Evolutionary conservation across 2,888 invertebrate genomes (phyloP).

Genomic region (Acanthopleura granulata): DNA sequence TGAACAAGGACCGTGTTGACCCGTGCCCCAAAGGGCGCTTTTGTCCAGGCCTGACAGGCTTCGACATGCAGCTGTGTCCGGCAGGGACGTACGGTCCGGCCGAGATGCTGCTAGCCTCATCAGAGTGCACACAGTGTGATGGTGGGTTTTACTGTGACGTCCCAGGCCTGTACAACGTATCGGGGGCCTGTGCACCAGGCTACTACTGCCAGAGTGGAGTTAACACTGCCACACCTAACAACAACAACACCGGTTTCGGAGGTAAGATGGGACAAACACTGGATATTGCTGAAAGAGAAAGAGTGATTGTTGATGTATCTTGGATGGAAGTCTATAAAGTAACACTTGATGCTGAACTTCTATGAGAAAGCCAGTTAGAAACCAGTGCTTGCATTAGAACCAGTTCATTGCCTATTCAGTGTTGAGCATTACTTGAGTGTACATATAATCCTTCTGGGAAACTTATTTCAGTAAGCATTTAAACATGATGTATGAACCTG

Average conservation of each 20-base stretch:
- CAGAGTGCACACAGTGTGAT: conserved; percentile 56
- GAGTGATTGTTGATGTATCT: no score
- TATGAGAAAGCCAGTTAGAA: no score
- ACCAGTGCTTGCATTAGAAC: no score
- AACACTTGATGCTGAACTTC: no score
- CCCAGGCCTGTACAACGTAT: conserved; percentile 44
- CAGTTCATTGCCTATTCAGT: no score
- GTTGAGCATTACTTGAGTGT: no score
- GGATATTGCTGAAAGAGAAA: no score
- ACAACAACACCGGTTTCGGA: conserved; percentile 63
- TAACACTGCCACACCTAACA: conserved; percentile 51
- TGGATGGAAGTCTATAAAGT: no score
- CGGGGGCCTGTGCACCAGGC: conserved; percentile 50
- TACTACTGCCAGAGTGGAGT: conserved; percentile 60
- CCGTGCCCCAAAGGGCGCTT: conserved; percentile 61
- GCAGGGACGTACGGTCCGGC: conserved; percentile 59
- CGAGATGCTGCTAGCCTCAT: conserved; percentile 40
- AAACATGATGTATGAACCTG: no score
- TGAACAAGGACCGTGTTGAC: conserved; percentile 57
- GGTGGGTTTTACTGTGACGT: conserved; percentile 54
- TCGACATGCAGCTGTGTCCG: conserved; percentile 57
- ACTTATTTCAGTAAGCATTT: no score
- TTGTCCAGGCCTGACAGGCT: conserved; percentile 63
- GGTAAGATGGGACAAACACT: conserved; percentile 37
- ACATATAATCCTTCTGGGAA: no score